Percentiles rank a stretch among this genome's conserved stretches.
Evolutionary conservation across 2,797 vertebrate genomes (phyloP).

Genomic region (Acanthurus lineatus): DNA sequence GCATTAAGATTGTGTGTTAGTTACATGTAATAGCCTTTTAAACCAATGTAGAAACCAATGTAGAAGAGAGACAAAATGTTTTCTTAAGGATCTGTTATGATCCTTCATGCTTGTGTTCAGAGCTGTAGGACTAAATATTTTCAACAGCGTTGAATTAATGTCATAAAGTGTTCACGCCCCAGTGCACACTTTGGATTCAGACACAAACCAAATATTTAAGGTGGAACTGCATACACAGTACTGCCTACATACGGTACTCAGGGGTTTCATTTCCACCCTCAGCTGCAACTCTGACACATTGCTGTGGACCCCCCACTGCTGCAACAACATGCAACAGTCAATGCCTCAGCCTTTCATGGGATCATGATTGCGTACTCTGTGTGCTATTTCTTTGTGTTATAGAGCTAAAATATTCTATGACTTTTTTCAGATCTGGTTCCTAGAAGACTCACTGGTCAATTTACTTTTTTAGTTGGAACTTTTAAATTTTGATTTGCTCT

Average conservation of each 20-base stretch:
- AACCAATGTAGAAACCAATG: not conserved
- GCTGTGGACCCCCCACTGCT: not conserved
- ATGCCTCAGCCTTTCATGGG: not conserved
- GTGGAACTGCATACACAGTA: not conserved
- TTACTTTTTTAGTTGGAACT: not conserved
- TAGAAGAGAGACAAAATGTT: constrained; percentile 1
- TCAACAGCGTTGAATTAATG: not conserved
- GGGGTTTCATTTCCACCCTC: constrained; percentile 4
- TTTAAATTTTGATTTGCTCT: not conserved
- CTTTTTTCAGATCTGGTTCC: not conserved
- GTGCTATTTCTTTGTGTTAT: not conserved
- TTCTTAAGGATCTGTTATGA: not conserved
- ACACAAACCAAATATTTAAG: not conserved
- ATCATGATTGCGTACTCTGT: not conserved
- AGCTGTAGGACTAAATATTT: not conserved
- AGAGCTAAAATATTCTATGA: not conserved
- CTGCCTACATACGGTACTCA: not conserved
- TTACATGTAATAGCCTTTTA: not conserved
- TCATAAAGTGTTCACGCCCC: not conserved
- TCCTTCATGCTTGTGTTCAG: constrained; percentile 2
- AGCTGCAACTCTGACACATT: constrained; percentile 7
- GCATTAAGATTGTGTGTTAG: not conserved
- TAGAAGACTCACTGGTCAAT: not conserved
- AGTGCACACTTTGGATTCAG: not conserved
- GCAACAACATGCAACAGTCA: not conserved